Evolutionary conservation across 2,113 vertebrate species (phyloP).

Genomic region (Rhinopithecus roxellana): DNA sequence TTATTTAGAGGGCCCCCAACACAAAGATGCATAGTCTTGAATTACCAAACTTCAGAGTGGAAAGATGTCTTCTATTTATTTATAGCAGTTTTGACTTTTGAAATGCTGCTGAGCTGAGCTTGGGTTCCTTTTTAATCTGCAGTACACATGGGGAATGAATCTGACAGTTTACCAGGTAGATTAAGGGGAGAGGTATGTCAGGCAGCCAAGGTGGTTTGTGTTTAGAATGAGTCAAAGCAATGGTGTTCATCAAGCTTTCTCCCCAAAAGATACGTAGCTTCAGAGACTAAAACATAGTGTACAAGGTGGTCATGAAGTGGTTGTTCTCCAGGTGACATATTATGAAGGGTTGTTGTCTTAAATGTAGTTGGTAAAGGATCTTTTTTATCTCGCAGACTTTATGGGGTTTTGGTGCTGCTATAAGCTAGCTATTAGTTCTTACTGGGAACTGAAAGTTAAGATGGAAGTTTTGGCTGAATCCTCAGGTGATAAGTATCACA

Average conservation of each 20-base stretch:
- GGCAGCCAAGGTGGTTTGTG: background rate
- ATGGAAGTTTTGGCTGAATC: background rate
- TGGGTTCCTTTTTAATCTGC: background rate
- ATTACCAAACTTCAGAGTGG: background rate
- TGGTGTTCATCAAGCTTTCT: background rate
- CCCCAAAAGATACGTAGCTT: background rate
- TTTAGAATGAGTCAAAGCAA: background rate
- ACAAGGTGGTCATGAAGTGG: background rate
- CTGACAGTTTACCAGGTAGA: background rate
- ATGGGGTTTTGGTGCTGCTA: background rate
- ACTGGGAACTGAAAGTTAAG: background rate
- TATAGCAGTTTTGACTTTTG: background rate
- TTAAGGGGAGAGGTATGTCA: background rate
- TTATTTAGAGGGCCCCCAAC: background rate
- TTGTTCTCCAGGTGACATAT: background rate
- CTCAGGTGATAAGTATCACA: background rate
- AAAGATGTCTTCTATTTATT: background rate
- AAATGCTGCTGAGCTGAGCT: background rate
- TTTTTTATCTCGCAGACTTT: background rate
- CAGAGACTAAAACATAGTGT: slow-evolving; percentile 4
- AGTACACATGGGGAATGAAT: background rate
- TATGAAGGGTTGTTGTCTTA: background rate
- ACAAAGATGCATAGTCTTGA: background rate
- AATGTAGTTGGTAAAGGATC: background rate
- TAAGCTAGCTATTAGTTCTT: background rate